Percentiles rank a stretch among this genome's conserved stretches.
These are phyloP conservation scores for Sorex maritimensis DNA, from an alignment of 2,797 vertebrate species.

Conservation along the genomic window DNA sequence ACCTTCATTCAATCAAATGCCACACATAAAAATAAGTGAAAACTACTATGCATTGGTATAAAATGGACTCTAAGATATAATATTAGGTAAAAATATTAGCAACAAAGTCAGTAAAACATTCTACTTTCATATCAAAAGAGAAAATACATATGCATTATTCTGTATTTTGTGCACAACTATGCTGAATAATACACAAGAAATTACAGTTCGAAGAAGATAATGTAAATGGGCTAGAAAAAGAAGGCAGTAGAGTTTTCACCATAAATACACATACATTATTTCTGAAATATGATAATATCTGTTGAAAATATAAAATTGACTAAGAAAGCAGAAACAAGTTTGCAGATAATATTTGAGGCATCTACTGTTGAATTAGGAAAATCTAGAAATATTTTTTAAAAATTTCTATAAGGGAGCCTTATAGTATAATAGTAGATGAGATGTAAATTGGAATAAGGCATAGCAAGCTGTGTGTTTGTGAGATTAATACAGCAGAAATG, in stretches of 20 bases:
- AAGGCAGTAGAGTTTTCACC: not conserved
- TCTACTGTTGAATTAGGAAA: not conserved
- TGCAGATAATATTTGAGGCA: not conserved
- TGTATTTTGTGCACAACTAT: slow-evolving; percentile 6
- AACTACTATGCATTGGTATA: not conserved
- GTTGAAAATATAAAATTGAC: slow-evolving; percentile 31
- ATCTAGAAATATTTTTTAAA: not conserved
- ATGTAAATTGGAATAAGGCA: not conserved
- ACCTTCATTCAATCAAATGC: not conserved
- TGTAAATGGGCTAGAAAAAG: not conserved
- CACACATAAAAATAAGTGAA: slow-evolving; percentile 6
- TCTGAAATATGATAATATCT: slow-evolving; percentile 2
- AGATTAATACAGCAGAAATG: not conserved
- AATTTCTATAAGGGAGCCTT: not conserved
- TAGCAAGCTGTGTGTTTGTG: not conserved
- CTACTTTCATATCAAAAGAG: not conserved
- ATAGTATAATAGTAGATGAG: not conserved
- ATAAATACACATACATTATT: not conserved
- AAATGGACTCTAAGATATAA: slow-evolving; percentile 2
- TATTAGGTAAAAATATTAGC: slow-evolving; percentile 11
- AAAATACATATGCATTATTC: not conserved
- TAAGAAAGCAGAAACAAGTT: not conserved
- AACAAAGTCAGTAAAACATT: not conserved
- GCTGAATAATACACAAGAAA: slow-evolving; percentile 21
- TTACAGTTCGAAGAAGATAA: not conserved